Evolutionary conservation across 1,140 invertebrate genomes (phyloP), one percentile per base, ranked within the genome.

Genomic region (Rhagoletis zephyria): DNA sequence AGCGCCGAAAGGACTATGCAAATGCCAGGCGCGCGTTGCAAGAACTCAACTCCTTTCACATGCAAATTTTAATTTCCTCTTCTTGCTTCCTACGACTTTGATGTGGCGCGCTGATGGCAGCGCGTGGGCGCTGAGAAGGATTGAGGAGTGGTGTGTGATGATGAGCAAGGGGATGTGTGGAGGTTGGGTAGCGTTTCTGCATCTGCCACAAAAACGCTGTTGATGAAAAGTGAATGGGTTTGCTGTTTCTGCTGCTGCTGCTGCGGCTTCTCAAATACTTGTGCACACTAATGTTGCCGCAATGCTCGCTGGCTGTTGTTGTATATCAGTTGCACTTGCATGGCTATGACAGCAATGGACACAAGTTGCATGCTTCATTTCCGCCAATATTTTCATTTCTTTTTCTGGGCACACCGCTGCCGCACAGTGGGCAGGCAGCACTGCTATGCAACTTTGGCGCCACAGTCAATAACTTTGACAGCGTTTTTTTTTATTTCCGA

Each of bases 1-100:
- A 45, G 65, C 3, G 48, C 12, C 30, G 70, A 59, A 81, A 81
- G 74, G 0, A n/a, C 61, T 16, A 63, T 63, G 61, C 16, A n/a
- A 63, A 2, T 45, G 74, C 6, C 51, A 19, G n/a, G n/a, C 74
- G 40, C 12, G n/a, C 74, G 40, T 42, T 77, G 48, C 70, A 19
- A 77, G 45, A 56, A 56, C 6, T 61, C 88, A 56, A 51, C 48
- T 48, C 64, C 48, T 87, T 87, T 87, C 90, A 90, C 90, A 91
- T 91, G 91, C 91, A 91, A 91, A 91, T 91, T 91, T 91, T 89
- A 91, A 91, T 91, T 91, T 91, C 91, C 91, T 90, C 87, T 90
- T 85, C 89, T 90, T 90, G 90, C 89, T 89, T 90, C 87, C 45
- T 81, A 30, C 74, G 74, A 81, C 74, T 81, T 81, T 81, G 74